Conservation (phyloP, 2,797 vertebrate genomes). For the Eutrigla gurnardus region DNA sequence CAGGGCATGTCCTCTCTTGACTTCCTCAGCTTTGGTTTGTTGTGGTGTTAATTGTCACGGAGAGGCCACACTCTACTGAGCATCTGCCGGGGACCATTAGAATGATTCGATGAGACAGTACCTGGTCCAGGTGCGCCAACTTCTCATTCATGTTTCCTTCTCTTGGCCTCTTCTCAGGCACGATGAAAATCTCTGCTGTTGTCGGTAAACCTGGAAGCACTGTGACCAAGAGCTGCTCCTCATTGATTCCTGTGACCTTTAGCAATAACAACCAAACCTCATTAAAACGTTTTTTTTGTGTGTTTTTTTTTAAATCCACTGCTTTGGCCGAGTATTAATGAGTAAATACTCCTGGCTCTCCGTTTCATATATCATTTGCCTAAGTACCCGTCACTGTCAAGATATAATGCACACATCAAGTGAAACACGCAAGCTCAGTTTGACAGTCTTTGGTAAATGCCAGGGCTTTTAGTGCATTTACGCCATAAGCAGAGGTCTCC, state of each 20-base stretch:
- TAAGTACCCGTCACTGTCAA: slow-evolving; percentile 70
- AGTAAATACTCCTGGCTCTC: slow-evolving; percentile 48
- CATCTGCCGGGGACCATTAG: slow-evolving; percentile 20
- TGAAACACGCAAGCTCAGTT: slow-evolving; percentile 57
- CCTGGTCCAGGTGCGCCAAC: slow-evolving; percentile 88
- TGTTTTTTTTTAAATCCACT: not conserved
- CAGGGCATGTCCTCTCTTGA: slow-evolving; percentile 29
- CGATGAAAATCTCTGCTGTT: slow-evolving; percentile 89
- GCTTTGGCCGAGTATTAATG: slow-evolving; percentile 27
- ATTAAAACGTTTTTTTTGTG: slow-evolving; percentile 36
- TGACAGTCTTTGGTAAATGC: slow-evolving; percentile 79
- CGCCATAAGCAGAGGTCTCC: slow-evolving; percentile 74
- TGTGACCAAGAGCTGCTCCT: slow-evolving; percentile 88
- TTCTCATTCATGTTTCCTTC: slow-evolving; percentile 71
- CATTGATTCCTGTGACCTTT: slow-evolving; percentile 89
- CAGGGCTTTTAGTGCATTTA: slow-evolving; percentile 76
- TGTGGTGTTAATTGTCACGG: slow-evolving; percentile 39
- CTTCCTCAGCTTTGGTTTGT: slow-evolving; percentile 11
- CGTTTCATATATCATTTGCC: slow-evolving; percentile 61
- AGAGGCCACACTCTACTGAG: slow-evolving; percentile 15
- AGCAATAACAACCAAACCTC: slow-evolving; percentile 44
- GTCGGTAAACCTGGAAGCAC: slow-evolving; percentile 90
- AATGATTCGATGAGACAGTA: slow-evolving; percentile 63
- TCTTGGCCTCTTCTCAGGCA: slow-evolving; percentile 83
- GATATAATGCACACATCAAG: slow-evolving; percentile 59